These are phyloP conservation scores for Ophiodon elongatus DNA, from an alignment of 2,113 vertebrate genomes.

Conservation along the genomic window DNA sequence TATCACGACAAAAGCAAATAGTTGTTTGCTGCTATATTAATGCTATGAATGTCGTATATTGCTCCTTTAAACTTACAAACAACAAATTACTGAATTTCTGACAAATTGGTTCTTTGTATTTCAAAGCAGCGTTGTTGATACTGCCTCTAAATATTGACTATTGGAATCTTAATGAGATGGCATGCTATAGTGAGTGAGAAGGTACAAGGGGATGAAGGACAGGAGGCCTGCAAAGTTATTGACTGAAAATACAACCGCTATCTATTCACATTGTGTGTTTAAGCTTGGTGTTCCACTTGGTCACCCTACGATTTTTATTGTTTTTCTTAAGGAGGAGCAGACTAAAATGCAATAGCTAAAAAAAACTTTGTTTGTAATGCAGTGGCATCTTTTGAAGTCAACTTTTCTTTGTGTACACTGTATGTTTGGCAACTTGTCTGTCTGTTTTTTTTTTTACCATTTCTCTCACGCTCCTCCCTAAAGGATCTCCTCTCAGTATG, in stretches of 20 bases:
- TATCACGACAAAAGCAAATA: background rate
- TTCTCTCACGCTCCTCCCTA: conserved; percentile 55
- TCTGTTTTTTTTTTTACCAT: conserved; percentile 47
- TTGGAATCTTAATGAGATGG: background rate
- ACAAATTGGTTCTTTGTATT: background rate
- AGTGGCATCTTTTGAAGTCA: conserved; percentile 3
- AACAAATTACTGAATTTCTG: background rate
- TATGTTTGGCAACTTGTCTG: conserved; percentile 50
- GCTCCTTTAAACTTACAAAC: background rate
- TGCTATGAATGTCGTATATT: background rate
- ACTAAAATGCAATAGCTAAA: conserved; percentile 12
- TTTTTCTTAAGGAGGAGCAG: background rate
- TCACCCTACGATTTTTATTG: no score
- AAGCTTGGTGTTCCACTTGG: background rate
- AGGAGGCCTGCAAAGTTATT: conserved; percentile 3
- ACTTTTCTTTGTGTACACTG: conserved; percentile 20
- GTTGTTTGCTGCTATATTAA: background rate
- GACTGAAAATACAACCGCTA: no score
- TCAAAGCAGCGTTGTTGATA: background rate
- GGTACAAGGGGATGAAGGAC: background rate
- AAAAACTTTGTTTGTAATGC: background rate
- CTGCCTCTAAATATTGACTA: background rate
- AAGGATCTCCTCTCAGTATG: conserved; percentile 71
- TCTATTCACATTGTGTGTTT: no score
- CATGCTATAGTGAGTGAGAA: background rate